These are phyloP conservation scores for Brachionus sp. DNA, from an alignment of 1,140 invertebrate species.

Conservation along the genomic window DNA sequence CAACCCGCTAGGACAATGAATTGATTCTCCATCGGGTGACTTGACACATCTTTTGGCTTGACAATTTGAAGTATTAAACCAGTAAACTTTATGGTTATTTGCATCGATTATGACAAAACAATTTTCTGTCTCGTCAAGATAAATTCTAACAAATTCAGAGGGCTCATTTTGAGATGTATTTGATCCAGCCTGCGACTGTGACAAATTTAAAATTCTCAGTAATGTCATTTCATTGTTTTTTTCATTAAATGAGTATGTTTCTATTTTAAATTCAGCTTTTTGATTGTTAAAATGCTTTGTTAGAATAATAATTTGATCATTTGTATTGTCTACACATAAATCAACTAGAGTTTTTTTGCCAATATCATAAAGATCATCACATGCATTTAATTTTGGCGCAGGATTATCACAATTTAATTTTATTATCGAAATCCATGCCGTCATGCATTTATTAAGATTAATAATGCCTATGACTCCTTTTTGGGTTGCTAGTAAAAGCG, in stretches of 20 bases:
- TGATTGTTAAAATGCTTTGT: neutral
- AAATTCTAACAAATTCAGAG: conserved; percentile 38
- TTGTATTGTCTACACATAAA: conserved; percentile 14
- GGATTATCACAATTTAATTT: conserved; percentile 19
- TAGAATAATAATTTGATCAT: conserved; percentile 18
- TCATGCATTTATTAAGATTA: conserved; percentile 37
- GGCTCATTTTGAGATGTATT: conserved; percentile 28
- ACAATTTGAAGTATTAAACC: conserved; percentile 31
- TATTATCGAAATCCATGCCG: conserved; percentile 37
- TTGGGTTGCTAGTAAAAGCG: conserved; percentile 28
- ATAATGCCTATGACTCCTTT: conserved; percentile 34
- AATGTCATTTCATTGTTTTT: conserved; percentile 36
- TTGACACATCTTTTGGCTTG: conserved; percentile 38
- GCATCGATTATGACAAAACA: conserved; percentile 37
- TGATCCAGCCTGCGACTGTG: neutral
- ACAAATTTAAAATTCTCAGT: neutral
- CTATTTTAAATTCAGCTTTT: conserved; percentile 40
- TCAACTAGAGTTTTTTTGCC: conserved; percentile 16
- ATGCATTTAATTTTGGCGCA: neutral
- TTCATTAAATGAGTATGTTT: conserved; percentile 13
- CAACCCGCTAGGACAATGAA: neutral
- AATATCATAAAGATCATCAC: conserved; percentile 29
- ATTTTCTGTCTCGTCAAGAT: conserved; percentile 6
- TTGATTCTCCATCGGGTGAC: conserved; percentile 38
- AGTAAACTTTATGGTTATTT: conserved; percentile 45